Conservation (phyloP, 2,888 invertebrate species). For the Callinectes sapidus region DNA sequence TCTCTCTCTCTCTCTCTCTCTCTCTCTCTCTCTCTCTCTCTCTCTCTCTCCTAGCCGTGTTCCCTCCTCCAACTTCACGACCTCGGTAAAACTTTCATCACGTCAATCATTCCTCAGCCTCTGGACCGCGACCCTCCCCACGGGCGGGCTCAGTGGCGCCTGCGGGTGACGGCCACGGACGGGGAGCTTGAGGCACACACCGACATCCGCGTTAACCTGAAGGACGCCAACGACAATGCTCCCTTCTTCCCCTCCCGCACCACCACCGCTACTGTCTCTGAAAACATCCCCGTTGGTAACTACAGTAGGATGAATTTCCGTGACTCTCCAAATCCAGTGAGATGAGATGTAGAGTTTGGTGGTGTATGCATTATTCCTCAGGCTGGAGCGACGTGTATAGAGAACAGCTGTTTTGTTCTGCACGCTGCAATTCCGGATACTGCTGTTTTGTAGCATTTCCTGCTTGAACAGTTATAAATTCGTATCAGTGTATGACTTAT, state of each 20-base stretch:
- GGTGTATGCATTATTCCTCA: neutral
- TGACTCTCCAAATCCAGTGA: neutral
- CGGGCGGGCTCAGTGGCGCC: slow-evolving; percentile 64
- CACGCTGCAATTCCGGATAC: neutral
- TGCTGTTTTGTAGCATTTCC: neutral
- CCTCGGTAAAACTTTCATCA: neutral
- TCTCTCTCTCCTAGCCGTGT: neutral
- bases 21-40: neutral
- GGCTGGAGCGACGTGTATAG: neutral
- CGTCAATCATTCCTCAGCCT: slow-evolving; percentile 47
- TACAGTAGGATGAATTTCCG: neutral
- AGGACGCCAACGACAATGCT: slow-evolving; percentile 71
- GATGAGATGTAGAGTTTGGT: neutral
- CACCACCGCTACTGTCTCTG: slow-evolving; percentile 53
- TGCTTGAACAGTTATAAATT: neutral
- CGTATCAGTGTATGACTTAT: neutral
- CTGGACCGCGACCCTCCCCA: slow-evolving; percentile 69
- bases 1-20: neutral
- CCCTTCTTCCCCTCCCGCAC: slow-evolving; percentile 62
- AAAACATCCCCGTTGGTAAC: slow-evolving; percentile 49
- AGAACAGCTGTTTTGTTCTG: neutral
- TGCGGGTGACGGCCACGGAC: slow-evolving; percentile 67
- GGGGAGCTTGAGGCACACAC: slow-evolving; percentile 66
- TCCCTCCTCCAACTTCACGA: neutral
- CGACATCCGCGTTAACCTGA: slow-evolving; percentile 69